Conservation (phyloP, 2,888 invertebrate genomes). For the Eugnorisma glareosa region DNA sequence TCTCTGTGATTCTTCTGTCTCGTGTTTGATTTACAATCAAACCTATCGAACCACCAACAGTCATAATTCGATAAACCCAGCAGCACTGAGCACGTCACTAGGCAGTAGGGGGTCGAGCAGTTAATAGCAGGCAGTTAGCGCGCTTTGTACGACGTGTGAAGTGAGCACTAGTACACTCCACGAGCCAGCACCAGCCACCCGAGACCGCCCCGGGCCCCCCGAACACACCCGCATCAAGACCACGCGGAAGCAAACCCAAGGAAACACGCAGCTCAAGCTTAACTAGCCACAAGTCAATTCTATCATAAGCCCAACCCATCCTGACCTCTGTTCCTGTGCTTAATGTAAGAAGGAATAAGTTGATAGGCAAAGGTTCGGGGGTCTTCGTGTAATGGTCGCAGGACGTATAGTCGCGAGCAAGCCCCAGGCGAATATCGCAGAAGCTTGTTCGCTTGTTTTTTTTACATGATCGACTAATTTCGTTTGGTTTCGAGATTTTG, state of each 20-base stretch:
- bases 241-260: constrained; percentile 21
- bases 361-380: constrained; percentile 58
- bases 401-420: constrained; percentile 62
- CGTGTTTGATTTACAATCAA: neutral
- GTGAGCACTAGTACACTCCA: constrained; percentile 86
- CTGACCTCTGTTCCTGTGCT: constrained; percentile 65
- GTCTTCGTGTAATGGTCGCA: constrained; percentile 62
- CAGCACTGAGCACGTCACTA: constrained; percentile 77
- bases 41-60: no score
- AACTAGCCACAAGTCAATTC: constrained; percentile 72
- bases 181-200: constrained; percentile 67
- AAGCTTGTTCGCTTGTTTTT: constrained; percentile 67
- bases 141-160: constrained; percentile 89
- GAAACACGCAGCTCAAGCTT: constrained; percentile 65
- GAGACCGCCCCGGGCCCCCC: constrained; percentile 64
- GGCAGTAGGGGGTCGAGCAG: constrained; percentile 81
- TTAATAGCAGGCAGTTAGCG: constrained; percentile 90
- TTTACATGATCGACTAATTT: constrained; percentile 67
- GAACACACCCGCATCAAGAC: constrained; percentile 14
- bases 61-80: constrained; percentile 40
- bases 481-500: constrained; percentile 34
- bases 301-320: constrained; percentile 73
- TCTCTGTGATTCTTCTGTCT: neutral
- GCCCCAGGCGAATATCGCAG: constrained; percentile 68
- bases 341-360: constrained; percentile 59